A percentile compares a stretch with the other conserved stretches of the same genome.
phyloP scores from a whole-genome alignment of 92 coral and sea anemone species.

The Phenganax stokvisi region DNA sequence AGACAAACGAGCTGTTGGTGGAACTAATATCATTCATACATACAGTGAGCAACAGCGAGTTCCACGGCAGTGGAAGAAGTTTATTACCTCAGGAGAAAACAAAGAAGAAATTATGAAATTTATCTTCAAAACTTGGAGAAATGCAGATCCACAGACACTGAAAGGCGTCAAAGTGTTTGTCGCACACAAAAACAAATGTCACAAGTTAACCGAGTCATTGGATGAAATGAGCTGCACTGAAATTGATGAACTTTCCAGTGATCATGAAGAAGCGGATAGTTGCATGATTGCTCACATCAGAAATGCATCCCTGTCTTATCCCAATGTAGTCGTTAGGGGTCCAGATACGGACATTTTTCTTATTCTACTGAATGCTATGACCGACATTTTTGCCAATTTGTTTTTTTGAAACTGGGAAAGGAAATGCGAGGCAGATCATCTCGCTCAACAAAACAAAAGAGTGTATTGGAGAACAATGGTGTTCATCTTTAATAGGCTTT shows the following conservation, averaged over 20 bases:
- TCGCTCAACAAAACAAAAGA: background rate
- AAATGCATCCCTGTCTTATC: background rate
- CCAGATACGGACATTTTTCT: background rate
- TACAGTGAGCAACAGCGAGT: background rate
- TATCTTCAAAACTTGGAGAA: background rate
- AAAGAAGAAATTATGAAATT: background rate
- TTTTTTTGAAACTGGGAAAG: background rate
- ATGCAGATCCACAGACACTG: background rate
- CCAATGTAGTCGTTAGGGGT: background rate
- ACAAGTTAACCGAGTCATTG: slow-evolving; percentile 23
- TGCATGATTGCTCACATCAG: background rate
- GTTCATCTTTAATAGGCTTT: background rate
- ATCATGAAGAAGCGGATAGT: background rate
- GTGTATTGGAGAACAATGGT: background rate
- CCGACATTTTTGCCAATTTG: too few species aligned
- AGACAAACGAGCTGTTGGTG: background rate
- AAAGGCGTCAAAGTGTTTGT: background rate
- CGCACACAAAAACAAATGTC: slow-evolving; percentile 13
- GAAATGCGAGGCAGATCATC: background rate
- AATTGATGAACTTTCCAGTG: background rate
- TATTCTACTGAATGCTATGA: background rate
- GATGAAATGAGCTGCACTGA: background rate
- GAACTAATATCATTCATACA: background rate
- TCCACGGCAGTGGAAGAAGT: background rate
- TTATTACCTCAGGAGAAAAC: background rate